Conservation (phyloP, 2,113 vertebrate species). For the Picathartes gymnocephalus region DNA sequence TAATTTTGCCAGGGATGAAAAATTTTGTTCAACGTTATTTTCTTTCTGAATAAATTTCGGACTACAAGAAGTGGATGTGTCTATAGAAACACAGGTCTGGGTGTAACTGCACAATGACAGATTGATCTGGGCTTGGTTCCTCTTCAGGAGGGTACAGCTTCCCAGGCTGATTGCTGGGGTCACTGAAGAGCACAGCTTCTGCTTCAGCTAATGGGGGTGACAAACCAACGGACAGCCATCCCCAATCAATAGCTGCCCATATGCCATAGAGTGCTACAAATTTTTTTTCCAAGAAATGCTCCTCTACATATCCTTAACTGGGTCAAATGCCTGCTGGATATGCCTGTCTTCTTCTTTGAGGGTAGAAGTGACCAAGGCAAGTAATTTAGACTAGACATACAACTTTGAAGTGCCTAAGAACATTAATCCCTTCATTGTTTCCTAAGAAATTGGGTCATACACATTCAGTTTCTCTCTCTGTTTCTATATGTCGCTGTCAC, state of each 20-base stretch:
- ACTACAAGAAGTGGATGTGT: background rate
- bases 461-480: background rate
- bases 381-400: background rate
- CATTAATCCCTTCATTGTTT: background rate
- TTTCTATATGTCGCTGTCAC: background rate
- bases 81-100: background rate
- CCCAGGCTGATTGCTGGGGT: background rate
- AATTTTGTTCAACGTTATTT: background rate
- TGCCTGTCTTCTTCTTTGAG: background rate
- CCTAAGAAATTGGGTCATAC: background rate
- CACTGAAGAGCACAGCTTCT: background rate
- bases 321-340: background rate
- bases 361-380: background rate
- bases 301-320: background rate
- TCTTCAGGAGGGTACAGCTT: background rate
- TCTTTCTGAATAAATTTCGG: background rate
- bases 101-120: background rate
- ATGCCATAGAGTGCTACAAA: background rate
- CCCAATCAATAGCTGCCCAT: background rate
- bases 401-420: background rate
- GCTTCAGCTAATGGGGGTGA: background rate
- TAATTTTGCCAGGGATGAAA: background rate
- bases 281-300: background rate
- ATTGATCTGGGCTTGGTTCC: background rate
- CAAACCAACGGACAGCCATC: background rate